phyloP scores from a whole-genome alignment of 2,797 vertebrate species.

The Harpagifer antarcticus region DNA sequence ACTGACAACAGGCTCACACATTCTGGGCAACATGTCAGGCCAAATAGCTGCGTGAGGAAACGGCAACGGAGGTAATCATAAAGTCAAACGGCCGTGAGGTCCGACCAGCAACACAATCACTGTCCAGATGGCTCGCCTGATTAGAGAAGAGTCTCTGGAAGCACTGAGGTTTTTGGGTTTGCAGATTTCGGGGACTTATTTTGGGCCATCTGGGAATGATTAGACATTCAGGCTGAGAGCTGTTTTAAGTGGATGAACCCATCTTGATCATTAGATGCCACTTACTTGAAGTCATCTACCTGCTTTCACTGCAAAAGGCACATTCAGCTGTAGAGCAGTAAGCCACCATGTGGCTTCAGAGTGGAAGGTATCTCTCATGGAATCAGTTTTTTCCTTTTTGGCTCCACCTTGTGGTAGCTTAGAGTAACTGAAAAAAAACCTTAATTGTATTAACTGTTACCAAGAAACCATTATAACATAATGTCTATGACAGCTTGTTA shows the following conservation, averaged over 20 bases:
- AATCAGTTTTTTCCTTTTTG: constrained; percentile 74
- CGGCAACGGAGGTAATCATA: constrained; percentile 73
- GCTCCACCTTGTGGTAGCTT: constrained; percentile 79
- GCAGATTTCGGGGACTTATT: constrained; percentile 41
- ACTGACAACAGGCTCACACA: constrained; percentile 64
- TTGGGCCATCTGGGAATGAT: constrained; percentile 40
- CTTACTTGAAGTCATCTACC: constrained; percentile 54
- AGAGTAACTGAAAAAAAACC: constrained; percentile 29
- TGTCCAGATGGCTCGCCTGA: constrained; percentile 75
- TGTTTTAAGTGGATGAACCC: constrained; percentile 20
- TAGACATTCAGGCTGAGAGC: constrained; percentile 27
- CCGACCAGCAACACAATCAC: constrained; percentile 62
- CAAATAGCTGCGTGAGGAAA: constrained; percentile 77
- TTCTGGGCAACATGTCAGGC: constrained; percentile 73
- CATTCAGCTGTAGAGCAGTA: constrained; percentile 32
- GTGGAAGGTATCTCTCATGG: constrained; percentile 3
- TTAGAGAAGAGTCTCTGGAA: constrained; percentile 49
- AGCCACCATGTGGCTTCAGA: constrained; percentile 65
- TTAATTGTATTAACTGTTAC: neutral
- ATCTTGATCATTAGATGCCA: constrained; percentile 30
- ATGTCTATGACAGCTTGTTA: neutral
- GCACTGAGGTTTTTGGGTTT: constrained; percentile 29
- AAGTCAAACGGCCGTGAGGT: constrained; percentile 71
- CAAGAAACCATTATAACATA: neutral
- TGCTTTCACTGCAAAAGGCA: constrained; percentile 41